Base-by-base conservation (phyloP, 2,888 invertebrate species). In the Tiphia femorata region DNA sequence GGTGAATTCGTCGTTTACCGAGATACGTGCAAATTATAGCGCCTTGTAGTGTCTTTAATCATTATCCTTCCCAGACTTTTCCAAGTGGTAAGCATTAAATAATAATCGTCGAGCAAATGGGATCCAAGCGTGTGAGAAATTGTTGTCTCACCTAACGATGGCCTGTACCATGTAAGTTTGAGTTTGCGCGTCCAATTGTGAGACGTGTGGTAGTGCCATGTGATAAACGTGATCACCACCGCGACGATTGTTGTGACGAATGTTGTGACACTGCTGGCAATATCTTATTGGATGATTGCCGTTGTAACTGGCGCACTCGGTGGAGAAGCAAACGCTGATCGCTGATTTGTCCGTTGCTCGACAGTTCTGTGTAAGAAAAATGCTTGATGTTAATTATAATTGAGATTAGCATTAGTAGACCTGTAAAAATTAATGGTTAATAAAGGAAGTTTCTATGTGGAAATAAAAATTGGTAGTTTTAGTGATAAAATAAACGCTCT, bases 251-350 rank as follows among this genome's bases (percentile, higher is more conserved):
- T 95, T 95, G 84, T 96, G 96, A 0, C 95, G 88, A 81, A 92
- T 93, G 73, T 92, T 92, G 84, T 96, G 94, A 77, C 96, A 96
- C 77, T 95, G 94, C 68, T 90, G 88, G 81, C 96, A 96, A 81
- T 95, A 96, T 42, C 98, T 90, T 62, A 98, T 96, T 1, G 99
- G 99, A 79, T 96, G 94, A 82, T 97, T 96, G 23, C 96, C 94
- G 83, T 98, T 98, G 80, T 95, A 95, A 79, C 95, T 95, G 33
- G 96, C 96, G 82, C 99, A 99, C 83, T 98, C 98, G 41, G 92
- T 93, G 0, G 96, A 95, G 84, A 98, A 98, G 81, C 99, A 99
- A 43, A 98, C 96, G 7, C 96, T 95, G 61, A 96, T 92, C 0
- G 98, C 97, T 2, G 94, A 90, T 83, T 97, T 97, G 72, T 97